Conservation (phyloP, 2,888 invertebrate genomes). For the Callimorpha dominula region DNA sequence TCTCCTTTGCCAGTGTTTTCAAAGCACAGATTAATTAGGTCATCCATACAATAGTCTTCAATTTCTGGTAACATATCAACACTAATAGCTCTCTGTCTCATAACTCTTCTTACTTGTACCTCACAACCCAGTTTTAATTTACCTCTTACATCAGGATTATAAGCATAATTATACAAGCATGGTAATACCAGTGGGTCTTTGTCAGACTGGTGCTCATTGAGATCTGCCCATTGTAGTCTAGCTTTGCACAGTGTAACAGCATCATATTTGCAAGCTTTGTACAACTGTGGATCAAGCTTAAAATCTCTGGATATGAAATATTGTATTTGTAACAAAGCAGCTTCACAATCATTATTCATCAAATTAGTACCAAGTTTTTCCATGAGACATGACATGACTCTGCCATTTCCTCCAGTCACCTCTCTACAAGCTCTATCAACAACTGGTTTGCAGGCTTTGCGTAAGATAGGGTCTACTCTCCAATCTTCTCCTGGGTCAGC, state of each 20-base stretch:
- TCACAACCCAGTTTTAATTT: conserved; percentile 88
- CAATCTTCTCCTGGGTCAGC: conserved; percentile 98
- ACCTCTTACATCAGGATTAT: conserved; percentile 81
- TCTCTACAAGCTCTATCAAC: conserved; percentile 92
- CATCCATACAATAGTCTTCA: conserved; percentile 95
- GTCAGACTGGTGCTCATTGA: conserved; percentile 90
- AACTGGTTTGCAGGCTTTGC: conserved; percentile 94
- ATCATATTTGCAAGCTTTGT: conserved; percentile 95
- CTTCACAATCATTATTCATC: conserved; percentile 96
- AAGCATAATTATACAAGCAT: conserved; percentile 94
- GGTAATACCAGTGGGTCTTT: conserved; percentile 95
- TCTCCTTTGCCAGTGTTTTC: conserved; percentile 95
- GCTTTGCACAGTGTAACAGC: conserved; percentile 94
- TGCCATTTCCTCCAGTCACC: conserved; percentile 91
- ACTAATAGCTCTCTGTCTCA: conserved; percentile 96
- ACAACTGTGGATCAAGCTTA: conserved; percentile 95
- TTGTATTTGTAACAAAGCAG: conserved; percentile 97
- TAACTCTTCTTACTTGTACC: conserved; percentile 95
- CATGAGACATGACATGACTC: conserved; percentile 97
- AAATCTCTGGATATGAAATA: conserved; percentile 99
- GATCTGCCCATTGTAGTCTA: conserved; percentile 91
- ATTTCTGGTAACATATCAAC: conserved; percentile 98
- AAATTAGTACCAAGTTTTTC: conserved; percentile 93
- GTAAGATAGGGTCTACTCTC: conserved; percentile 96
- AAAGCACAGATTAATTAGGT: conserved; percentile 93